phyloP scores from a whole-genome alignment of 2,888 invertebrate genomes.

The Sphaerophoria rueppellii region DNA sequence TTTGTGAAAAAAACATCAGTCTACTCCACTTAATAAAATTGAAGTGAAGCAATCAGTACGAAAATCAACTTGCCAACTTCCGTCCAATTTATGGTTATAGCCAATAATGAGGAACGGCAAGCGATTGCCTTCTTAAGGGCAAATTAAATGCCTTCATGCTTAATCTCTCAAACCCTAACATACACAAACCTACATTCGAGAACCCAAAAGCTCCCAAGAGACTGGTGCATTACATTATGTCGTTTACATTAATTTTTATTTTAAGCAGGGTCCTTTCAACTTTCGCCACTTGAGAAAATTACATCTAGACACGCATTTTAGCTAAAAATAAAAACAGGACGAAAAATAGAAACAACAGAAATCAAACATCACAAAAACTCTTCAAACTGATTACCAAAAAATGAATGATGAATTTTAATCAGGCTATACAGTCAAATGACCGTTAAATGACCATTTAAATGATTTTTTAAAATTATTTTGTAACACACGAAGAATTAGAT shows the following conservation, averaged over 20 bases:
- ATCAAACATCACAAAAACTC: slow-evolving; percentile 19
- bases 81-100: slow-evolving; percentile 61
- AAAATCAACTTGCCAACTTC: slow-evolving; percentile 62
- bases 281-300: slow-evolving; percentile 63
- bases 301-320: slow-evolving; percentile 56
- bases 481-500: slow-evolving; percentile 26
- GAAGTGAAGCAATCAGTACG: slow-evolving; percentile 64
- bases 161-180: not conserved
- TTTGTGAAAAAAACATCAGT: slow-evolving; percentile 18
- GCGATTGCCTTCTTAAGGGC: slow-evolving; percentile 60
- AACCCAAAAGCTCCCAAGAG: not conserved
- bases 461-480: slow-evolving; percentile 14
- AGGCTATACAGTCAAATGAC: slow-evolving; percentile 25
- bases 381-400: slow-evolving; percentile 28
- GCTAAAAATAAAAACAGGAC: slow-evolving; percentile 6
- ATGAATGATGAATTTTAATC: slow-evolving; percentile 38
- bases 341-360: not conserved
- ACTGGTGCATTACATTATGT: slow-evolving; percentile 58
- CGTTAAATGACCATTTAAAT: slow-evolving; percentile 53
- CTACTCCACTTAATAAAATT: slow-evolving; percentile 62
- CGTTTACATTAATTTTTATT: slow-evolving; percentile 40
- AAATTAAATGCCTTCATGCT: slow-evolving; percentile 57
- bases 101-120: slow-evolving; percentile 67
- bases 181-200: not conserved
- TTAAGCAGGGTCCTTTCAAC: slow-evolving; percentile 49